phyloP scores from a whole-genome alignment of 2,113 vertebrate species.

The Platysternon megacephalum region DNA sequence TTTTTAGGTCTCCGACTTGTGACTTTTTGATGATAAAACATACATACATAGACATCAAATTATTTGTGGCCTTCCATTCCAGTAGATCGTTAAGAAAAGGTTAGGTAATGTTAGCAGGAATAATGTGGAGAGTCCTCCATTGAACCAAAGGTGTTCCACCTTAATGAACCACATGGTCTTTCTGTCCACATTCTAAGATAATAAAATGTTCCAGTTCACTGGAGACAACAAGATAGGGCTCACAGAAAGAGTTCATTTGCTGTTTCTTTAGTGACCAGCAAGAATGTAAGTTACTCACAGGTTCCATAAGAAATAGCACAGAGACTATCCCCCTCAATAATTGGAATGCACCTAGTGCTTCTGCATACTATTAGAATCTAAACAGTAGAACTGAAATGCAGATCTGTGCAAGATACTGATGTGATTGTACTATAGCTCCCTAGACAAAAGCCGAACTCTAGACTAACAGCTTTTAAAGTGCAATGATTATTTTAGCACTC shows the following conservation, averaged over 20 bases:
- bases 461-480: not conserved
- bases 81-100: too few relatives aligned
- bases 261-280: too few relatives aligned
- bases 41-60: not conserved
- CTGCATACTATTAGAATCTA: not conserved
- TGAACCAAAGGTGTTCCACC: too few relatives aligned
- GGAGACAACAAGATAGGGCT: too few relatives aligned
- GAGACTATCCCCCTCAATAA: not conserved
- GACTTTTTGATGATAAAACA: not conserved
- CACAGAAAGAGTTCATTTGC: too few relatives aligned
- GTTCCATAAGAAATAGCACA: not conserved
- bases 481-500: not conserved
- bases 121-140: too few relatives aligned
- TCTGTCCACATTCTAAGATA: too few relatives aligned
- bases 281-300: not conserved
- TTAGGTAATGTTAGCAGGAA: too few relatives aligned
- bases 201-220: too few relatives aligned
- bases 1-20: not conserved
- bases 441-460: not conserved
- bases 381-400: not conserved
- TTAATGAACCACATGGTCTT: too few relatives aligned
- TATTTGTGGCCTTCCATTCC: too few relatives aligned
- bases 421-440: not conserved
- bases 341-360: not conserved
- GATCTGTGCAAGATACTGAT: not conserved